phyloP scores from a whole-genome alignment of 2,113 vertebrate genomes.

The Pao palembangensis region DNA sequence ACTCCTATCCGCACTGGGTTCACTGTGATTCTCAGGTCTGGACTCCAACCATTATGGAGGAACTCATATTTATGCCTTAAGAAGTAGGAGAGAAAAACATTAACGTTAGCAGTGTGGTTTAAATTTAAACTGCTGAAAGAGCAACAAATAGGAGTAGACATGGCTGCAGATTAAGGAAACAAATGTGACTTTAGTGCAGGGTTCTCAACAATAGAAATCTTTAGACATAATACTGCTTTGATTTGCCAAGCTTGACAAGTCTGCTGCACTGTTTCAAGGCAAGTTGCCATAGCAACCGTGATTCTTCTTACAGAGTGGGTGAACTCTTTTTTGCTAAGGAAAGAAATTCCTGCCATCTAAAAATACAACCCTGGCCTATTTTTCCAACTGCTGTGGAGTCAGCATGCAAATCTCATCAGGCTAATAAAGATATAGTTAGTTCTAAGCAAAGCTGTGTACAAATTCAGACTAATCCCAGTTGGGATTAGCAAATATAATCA shows the following conservation, averaged over 20 bases:
- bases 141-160: too few species aligned
- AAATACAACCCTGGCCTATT: slow-evolving; percentile 46
- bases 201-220: slow-evolving; percentile 16
- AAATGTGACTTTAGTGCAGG: neutral
- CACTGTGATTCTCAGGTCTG: slow-evolving; percentile 72
- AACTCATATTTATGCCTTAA: slow-evolving; percentile 89
- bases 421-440: neutral
- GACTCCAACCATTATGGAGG: slow-evolving; percentile 80
- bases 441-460: neutral
- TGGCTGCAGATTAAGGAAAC: slow-evolving; percentile 31
- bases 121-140: neutral
- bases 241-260: slow-evolving; percentile 27
- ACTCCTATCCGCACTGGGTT: slow-evolving; percentile 76
- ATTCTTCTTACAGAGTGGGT: slow-evolving; percentile 4
- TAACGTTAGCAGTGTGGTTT: neutral
- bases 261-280: slow-evolving; percentile 23
- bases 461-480: neutral
- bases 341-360: slow-evolving; percentile 29
- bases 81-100: neutral
- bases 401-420: slow-evolving; percentile 8
- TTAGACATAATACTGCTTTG: slow-evolving; percentile 1
- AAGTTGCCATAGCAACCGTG: slow-evolving; percentile 57
- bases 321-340: slow-evolving; percentile 20
- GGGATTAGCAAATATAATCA: too few species aligned
- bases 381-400: slow-evolving; percentile 32